Evolutionary conservation across 1,140 invertebrate species (phyloP).

Genomic region (Drosophila sturtevanti): DNA sequence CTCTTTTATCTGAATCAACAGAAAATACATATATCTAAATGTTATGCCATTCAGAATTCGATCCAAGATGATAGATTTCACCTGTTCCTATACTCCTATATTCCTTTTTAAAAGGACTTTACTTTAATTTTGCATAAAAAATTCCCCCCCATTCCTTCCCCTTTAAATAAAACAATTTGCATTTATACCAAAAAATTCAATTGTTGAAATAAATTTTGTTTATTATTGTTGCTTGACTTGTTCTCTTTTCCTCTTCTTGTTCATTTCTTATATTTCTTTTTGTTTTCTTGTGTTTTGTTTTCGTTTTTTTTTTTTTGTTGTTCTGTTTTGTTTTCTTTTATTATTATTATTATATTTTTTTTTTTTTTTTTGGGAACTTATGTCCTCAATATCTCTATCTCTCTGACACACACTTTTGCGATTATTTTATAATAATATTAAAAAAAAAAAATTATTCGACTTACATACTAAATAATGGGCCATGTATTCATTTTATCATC

Average conservation of each 20-base stretch:
- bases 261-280: background rate
- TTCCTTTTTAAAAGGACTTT: no score
- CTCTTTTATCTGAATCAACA: no score
- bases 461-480: slow-evolving; percentile 76
- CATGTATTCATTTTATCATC: slow-evolving; percentile 46
- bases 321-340: no score
- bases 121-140: background rate
- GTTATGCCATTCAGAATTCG: no score
- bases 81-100: no score
- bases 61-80: no score
- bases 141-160: background rate
- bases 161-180: background rate
- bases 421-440: slow-evolving; percentile 42
- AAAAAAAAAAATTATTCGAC: slow-evolving; percentile 57
- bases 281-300: no score
- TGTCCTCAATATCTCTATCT: slow-evolving; percentile 15
- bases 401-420: slow-evolving; percentile 46
- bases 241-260: slow-evolving; percentile 27
- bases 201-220: slow-evolving; percentile 72
- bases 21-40: no score
- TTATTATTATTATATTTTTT: no score
- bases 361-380: slow-evolving; percentile 6
- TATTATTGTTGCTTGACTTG: slow-evolving; percentile 70
- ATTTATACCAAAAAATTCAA: slow-evolving; percentile 23
- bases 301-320: slow-evolving; percentile 18